Conservation (phyloP, 2,888 invertebrate genomes). For the Nephrotoma appendiculata region DNA sequence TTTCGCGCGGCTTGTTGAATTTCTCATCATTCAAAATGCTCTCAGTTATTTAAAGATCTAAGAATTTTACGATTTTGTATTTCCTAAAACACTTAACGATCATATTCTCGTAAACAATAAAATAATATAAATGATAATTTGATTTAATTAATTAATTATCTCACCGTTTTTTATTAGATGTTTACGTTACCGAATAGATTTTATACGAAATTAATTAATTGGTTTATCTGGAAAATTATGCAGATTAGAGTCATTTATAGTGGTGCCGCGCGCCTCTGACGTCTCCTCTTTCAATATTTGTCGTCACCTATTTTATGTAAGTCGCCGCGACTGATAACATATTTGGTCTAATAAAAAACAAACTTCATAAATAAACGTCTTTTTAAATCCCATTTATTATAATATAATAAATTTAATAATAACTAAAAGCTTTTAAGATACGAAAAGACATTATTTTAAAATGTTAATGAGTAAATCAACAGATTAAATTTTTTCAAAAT, state of each 20-base stretch:
- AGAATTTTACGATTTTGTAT: too few relatives aligned
- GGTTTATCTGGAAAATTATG: not conserved
- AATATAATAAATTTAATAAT: constrained; percentile 1
- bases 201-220: not conserved
- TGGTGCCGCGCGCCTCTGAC: not conserved
- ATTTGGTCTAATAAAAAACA: not conserved
- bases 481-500: not conserved
- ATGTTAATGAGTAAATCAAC: constrained; percentile 4
- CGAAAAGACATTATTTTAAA: constrained; percentile 1
- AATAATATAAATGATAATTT: not conserved
- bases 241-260: not conserved
- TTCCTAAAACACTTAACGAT: too few relatives aligned
- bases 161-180: not conserved
- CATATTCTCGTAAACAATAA: not conserved
- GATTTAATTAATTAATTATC: not conserved
- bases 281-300: not conserved
- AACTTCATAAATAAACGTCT: not conserved
- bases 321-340: not conserved
- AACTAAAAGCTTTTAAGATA: constrained; percentile 4
- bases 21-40: too few relatives aligned
- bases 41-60: too few relatives aligned
- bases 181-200: not conserved
- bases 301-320: not conserved
- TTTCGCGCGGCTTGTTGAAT: too few relatives aligned
- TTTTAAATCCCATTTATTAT: not conserved